phyloP scores from a whole-genome alignment of 2,888 invertebrate species.

The Esperia sulphurella region DNA sequence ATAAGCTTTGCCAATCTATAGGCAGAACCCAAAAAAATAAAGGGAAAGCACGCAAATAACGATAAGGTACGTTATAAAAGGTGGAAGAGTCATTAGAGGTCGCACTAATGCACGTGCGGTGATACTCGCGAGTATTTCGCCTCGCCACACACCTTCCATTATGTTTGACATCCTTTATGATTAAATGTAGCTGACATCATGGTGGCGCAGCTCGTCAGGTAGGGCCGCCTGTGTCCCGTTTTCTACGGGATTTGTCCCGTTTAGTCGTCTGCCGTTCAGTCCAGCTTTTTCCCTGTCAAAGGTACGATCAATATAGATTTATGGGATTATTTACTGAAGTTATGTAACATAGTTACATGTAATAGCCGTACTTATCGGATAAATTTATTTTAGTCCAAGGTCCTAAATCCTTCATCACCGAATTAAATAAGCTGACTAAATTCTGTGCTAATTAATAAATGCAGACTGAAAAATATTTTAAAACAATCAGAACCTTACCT shows the following conservation, averaged over 20 bases:
- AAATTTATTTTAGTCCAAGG: too few relatives aligned
- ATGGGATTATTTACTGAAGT: too few relatives aligned
- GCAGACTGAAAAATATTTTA: too few relatives aligned
- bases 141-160: conserved; percentile 3
- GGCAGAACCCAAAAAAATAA: not conserved
- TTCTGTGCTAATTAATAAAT: too few relatives aligned
- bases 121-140: not conserved
- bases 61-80: not conserved
- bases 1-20: too few relatives aligned
- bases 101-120: not conserved
- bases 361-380: too few relatives aligned
- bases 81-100: not conserved
- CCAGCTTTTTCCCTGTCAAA: not conserved
- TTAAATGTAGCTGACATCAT: not conserved
- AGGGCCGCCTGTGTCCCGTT: not conserved
- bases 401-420: too few relatives aligned
- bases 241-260: not conserved
- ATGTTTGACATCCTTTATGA: not conserved
- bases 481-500: too few relatives aligned
- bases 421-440: too few relatives aligned
- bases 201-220: not conserved
- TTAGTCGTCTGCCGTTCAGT: not conserved
- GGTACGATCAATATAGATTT: too few relatives aligned
- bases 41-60: conserved; percentile 2
- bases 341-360: too few relatives aligned